Base-by-base conservation (phyloP, 2,113 vertebrate species). In the Hemiprocne comata region DNA sequence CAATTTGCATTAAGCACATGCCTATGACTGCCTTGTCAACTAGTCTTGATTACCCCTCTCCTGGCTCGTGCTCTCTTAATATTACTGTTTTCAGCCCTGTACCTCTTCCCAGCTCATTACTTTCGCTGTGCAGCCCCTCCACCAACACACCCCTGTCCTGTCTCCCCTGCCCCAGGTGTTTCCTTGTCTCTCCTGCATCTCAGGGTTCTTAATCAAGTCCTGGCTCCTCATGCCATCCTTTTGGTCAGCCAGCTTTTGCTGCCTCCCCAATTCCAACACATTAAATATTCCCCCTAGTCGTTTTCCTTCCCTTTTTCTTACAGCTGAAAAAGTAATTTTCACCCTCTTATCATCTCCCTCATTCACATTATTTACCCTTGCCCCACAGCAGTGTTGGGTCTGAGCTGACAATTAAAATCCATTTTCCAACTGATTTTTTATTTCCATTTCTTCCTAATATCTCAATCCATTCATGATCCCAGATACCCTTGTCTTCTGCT, bases 261-360 rank as follows among this genome's bases (percentile, higher is more conserved):
- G 15, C 28, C 5, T 51, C 7, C 24, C 17, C 0, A 0, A 0
- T 80, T 67, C 31, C 31, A 62, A 10, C 24, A 70, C 3, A 7
- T 18, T 33, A 33, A 66, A 44, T 34, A 9, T 87, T 58, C 17
- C 55, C 10, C 17, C 7, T 42, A 17, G 17, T 28, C 18, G 19
- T 40, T 36, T 50, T 79, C 12, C 4, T 84, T 70, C 29, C 10
- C 6, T 77, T 57, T 15, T 66, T 79, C 15, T 10, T 12, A 40
- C 6, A 31, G 16, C 3, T 33, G 34, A 67, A 72, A 66, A 51
- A 3, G 2, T 84, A 3, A 36, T 4, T 82, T 85, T 53, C 46
- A 60, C 33, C 3, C 13, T 51, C 16, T 78, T 67, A 10, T 26
- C 13, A 38, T 36, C 11, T 82, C 50, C 31, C 10, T 66, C 26